Conservation (phyloP, 2,797 vertebrate genomes). For the Chromis chromis region DNA sequence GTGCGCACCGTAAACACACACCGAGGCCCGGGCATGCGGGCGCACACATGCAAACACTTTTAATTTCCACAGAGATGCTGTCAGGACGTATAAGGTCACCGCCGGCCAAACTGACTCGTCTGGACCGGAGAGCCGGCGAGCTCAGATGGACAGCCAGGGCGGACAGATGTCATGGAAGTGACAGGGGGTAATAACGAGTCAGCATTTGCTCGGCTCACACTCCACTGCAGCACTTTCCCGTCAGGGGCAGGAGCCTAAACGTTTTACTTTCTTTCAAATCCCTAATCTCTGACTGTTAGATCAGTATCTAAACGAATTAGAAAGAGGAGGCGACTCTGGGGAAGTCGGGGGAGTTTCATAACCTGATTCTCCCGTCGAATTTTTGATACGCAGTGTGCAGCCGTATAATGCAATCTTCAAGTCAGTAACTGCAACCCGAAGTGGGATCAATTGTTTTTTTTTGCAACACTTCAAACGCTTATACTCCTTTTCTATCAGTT, state of each 20-base stretch:
- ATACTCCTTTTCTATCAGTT: too few relatives aligned
- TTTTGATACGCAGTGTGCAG: constrained; percentile 4
- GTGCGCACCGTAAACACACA: constrained; percentile 56
- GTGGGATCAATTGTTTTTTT: neutral
- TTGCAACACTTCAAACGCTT: too few relatives aligned
- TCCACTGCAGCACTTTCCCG: constrained; percentile 28
- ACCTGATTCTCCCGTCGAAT: neutral
- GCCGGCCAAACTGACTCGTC: constrained; percentile 35
- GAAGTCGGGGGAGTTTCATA: constrained; percentile 12
- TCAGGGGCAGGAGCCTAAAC: constrained; percentile 16
- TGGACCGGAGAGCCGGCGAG: constrained; percentile 7
- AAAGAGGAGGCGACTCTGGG: constrained; percentile 6
- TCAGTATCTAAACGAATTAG: constrained; percentile 16
- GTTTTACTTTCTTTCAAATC: neutral
- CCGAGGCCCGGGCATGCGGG: constrained; percentile 6
- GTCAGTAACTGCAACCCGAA: neutral
- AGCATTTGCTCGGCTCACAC: constrained; percentile 43
- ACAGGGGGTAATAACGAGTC: constrained; percentile 56
- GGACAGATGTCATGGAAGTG: constrained; percentile 55
- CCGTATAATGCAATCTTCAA: constrained; percentile 3
- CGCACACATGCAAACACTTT: constrained; percentile 43
- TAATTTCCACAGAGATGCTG: constrained; percentile 62
- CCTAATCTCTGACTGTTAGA: neutral
- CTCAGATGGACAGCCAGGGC: constrained; percentile 44
- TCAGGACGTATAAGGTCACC: constrained; percentile 63